Percentiles rank a stretch among this genome's conserved stretches.
Evolutionary conservation across 2,113 vertebrate genomes (phyloP).

Genomic region (Rhodinocichla rosea): DNA sequence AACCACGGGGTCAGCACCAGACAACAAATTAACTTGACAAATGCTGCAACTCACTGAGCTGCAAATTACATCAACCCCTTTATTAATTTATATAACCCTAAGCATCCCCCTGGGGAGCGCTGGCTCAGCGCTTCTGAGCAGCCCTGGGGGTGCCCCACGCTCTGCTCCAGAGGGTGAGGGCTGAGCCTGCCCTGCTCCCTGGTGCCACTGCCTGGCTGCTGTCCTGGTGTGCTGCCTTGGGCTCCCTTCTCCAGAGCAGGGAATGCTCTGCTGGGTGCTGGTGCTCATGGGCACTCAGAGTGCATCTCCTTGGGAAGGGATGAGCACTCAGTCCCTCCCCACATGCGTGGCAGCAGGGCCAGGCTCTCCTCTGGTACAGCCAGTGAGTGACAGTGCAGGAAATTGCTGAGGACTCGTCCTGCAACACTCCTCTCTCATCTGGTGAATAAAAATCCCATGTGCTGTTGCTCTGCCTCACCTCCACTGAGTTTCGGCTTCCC

Average conservation of each 20-base stretch:
- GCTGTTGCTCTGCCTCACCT: not conserved
- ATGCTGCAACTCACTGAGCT: not conserved
- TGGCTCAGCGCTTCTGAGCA: not conserved
- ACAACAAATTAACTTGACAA: slow-evolving; percentile 13
- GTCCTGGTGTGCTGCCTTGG: not conserved
- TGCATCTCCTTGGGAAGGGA: fast-evolving
- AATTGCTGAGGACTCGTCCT: not conserved
- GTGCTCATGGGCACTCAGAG: fast-evolving
- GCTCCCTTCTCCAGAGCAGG: not conserved
- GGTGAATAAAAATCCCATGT: not conserved
- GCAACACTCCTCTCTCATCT: not conserved
- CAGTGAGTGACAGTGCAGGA: not conserved
- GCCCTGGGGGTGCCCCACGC: not conserved
- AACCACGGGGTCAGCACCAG: not conserved
- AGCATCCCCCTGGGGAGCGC: not conserved
- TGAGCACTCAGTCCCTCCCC: fast-evolving
- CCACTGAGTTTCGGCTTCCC: not conserved
- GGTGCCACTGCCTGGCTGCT: not conserved
- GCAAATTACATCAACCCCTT: not conserved
- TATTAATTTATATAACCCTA: slow-evolving; percentile 35
- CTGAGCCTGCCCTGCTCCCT: fast-evolving
- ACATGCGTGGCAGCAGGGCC: fast-evolving
- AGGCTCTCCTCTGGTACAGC: not conserved
- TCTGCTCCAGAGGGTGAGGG: not conserved
- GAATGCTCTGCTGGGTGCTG: not conserved